These are phyloP conservation scores for Ctenopoma multispine DNA, from an alignment of 2,797 vertebrate species.

Conservation along the genomic window DNA sequence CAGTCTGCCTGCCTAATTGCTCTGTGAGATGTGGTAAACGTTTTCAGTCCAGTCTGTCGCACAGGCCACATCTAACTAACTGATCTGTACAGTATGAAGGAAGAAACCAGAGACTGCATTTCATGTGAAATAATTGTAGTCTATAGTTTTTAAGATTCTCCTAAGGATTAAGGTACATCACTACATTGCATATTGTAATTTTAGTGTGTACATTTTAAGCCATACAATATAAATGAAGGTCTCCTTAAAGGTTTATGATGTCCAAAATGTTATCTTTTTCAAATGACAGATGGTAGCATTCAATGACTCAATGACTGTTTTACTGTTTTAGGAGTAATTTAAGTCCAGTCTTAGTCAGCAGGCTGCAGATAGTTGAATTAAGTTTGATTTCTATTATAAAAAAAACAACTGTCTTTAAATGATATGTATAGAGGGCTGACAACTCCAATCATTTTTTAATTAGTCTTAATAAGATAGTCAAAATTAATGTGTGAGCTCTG, in stretches of 20 bases:
- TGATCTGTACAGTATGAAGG: conserved; percentile 19
- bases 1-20: conserved; percentile 68
- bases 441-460: no score
- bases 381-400: no score
- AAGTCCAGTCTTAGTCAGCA: no score
- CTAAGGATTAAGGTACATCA: background rate
- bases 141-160: background rate
- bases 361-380: no score
- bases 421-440: no score
- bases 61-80: conserved; percentile 23
- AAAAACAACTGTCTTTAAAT: no score
- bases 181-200: conserved; percentile 4
- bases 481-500: no score
- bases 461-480: no score
- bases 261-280: conserved; percentile 16
- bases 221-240: background rate
- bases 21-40: conserved; percentile 55
- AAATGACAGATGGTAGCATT: conserved; percentile 28
- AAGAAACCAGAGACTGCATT: background rate
- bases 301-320: conserved; percentile 4
- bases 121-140: no score
- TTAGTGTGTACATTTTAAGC: background rate
- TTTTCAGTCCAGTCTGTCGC: conserved; percentile 35
- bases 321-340: conserved; percentile 6
- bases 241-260: background rate